Evolutionary conservation across 2,113 vertebrate species (phyloP).

Genomic region (Piaya cayana): DNA sequence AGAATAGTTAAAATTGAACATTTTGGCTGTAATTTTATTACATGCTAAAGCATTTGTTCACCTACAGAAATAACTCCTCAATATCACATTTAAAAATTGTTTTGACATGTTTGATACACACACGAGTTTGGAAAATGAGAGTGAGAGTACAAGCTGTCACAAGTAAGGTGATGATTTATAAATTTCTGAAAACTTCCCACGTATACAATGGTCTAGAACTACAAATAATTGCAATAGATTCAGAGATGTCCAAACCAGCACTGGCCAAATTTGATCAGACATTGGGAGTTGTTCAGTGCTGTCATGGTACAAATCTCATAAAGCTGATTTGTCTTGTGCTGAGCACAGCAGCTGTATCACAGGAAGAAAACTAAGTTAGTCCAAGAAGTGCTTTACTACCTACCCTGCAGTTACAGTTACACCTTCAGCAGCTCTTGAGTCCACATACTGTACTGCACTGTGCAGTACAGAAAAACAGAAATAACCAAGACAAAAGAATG

Average conservation of each 20-base stretch:
- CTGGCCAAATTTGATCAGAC: background rate
- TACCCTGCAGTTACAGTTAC: background rate
- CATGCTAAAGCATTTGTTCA: background rate
- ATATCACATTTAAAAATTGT: background rate
- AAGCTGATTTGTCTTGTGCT: background rate
- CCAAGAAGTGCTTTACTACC: background rate
- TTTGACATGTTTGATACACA: background rate
- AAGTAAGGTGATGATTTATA: background rate
- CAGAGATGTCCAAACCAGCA: background rate
- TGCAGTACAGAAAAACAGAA: background rate
- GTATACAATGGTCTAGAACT: background rate
- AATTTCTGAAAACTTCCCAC: background rate
- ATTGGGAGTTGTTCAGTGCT: background rate
- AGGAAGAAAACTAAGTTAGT: background rate
- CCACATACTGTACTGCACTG: background rate
- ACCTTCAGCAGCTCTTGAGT: background rate
- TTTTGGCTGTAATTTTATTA: background rate
- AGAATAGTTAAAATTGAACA: background rate
- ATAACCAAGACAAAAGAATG: background rate
- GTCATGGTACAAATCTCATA: background rate
- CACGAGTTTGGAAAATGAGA: background rate
- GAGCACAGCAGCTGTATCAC: background rate
- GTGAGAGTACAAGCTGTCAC: background rate
- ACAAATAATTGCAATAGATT: background rate
- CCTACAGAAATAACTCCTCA: background rate